Base-by-base conservation (phyloP, 2,797 vertebrate species). In the Poecilia picta region DNA sequence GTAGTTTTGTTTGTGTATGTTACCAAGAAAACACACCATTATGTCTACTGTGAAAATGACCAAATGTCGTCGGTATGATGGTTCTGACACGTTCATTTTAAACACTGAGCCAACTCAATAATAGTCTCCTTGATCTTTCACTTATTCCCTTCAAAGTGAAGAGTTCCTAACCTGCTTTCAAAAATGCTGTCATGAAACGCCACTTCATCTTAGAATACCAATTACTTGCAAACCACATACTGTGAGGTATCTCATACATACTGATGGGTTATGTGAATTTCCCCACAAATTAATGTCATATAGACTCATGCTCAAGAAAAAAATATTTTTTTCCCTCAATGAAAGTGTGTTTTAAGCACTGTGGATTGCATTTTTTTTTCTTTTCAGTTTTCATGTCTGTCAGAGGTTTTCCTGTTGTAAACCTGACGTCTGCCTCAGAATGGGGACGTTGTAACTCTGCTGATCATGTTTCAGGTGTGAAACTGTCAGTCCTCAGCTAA, bases 351-450 rank as follows among this genome's bases (percentile, higher is more conserved):
- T 43, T 39, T n/a, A 15, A 25, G 23, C 2, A 25, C 20, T 15
- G 4, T 43, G 39, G 43, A 46, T 8, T 25, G 8, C 16, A 23
- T 51, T 23, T 51, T 3, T 8, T 46, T 46, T 53, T 53, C 3
- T 8, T 53, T 4, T 25, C 23, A 25, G 51, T 53, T 53, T 53
- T 53, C 8, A 53, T 51, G 8, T 25, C 23, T 11, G 51, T 53
- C 51, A 25, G 12, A 1, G 68, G 47, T 86, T 90, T 83, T 78
- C 81, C 76, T 85, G 81, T 85, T 75, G 36, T 72, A 75, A 36
- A 75, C 77, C 33, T 13, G 8, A 13, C 36, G 10, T 59, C 0
- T 3, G 0, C 68, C 53, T 72, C 51, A 20, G 15, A 53, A 31
- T 8, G 0, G 31, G 73, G 28, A 73, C 76, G 49, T 78, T 57